Evolutionary conservation across 2,888 invertebrate species (phyloP), one percentile per base, ranked within the genome.

Genomic region (Erebia aethiops): DNA sequence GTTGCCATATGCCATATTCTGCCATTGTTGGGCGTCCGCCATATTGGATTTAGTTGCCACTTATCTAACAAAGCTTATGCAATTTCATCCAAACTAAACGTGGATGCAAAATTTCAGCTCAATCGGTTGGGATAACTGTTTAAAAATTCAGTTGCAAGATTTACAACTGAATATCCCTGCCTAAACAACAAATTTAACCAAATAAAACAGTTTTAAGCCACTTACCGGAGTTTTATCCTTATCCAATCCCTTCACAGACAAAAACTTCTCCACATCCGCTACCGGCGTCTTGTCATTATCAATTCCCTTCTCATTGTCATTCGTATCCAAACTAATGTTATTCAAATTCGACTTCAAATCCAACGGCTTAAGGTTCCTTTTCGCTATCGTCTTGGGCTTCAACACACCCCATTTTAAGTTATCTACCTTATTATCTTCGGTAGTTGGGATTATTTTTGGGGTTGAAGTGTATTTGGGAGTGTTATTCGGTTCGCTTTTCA

Each of bases 341-440:
- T 91, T 89, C 85, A 95, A 78, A 85, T 93, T 92, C 1, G 90
- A 91, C 83, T 94, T 94, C 70, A 95, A 82, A 72, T 95, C 95
- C 70, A 95, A 78, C 0, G 94, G 94, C 81, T 94, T 94, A 57
- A 95, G 85, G 79, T 89, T 93, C 77, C 86, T 84, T 81, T 90
- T 92, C 18, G 90, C 87, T 8, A 90, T 76, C 16, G 88, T 88
- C 76, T 86, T 88, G 0, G 91, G 84, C 49, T 90, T 90, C 67
- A 91, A 88, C 13, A 86, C 79, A 0, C 87, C 77, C 11, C 78
- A 63, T 68, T 79, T 79, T 16, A 78, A 66, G n/a, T 70, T 72
- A 63, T 77, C 76, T 14, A 73, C 52, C 46, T 70, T 71, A 9
- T 57, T 62, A 11, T 74, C 74, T 1, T 60, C 56, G 1, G 58